These are phyloP conservation scores for Cirrhinus mrigala DNA, from an alignment of 2,797 vertebrate genomes.

Conservation along the genomic window DNA sequence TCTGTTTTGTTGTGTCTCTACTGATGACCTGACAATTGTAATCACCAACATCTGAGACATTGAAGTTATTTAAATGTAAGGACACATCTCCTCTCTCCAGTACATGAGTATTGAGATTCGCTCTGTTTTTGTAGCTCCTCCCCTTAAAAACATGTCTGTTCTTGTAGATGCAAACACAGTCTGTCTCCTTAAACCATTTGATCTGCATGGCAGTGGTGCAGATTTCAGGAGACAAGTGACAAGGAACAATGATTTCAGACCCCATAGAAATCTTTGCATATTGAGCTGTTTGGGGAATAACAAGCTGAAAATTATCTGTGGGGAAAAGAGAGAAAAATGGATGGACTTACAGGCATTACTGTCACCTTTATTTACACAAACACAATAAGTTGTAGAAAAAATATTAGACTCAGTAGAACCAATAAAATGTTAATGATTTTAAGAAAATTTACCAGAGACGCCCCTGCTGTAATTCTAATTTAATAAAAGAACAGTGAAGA, in stretches of 20 bases:
- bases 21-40: constrained; percentile 41
- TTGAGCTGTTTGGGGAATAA: constrained; percentile 1
- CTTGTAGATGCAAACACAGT: constrained; percentile 29
- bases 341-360: neutral
- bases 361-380: neutral
- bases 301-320: constrained; percentile 34
- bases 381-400: neutral
- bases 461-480: neutral
- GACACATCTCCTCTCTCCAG: constrained; percentile 50
- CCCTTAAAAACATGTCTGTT: constrained; percentile 14
- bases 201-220: constrained; percentile 48
- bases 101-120: constrained; percentile 15
- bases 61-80: constrained; percentile 32
- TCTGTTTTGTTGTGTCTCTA: constrained; percentile 1
- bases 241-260: constrained; percentile 44
- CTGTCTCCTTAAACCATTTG: constrained; percentile 48
- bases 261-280: neutral
- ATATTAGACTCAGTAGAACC: neutral
- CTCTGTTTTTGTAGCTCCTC: constrained; percentile 39
- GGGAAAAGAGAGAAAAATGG: neutral
- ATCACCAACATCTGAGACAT: constrained; percentile 10
- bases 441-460: neutral
- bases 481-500: neutral
- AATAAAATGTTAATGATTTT: neutral
- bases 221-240: constrained; percentile 41